Evolutionary conservation across 2,888 invertebrate genomes (phyloP).

Genomic region (Lasioglossum pauxillum): DNA sequence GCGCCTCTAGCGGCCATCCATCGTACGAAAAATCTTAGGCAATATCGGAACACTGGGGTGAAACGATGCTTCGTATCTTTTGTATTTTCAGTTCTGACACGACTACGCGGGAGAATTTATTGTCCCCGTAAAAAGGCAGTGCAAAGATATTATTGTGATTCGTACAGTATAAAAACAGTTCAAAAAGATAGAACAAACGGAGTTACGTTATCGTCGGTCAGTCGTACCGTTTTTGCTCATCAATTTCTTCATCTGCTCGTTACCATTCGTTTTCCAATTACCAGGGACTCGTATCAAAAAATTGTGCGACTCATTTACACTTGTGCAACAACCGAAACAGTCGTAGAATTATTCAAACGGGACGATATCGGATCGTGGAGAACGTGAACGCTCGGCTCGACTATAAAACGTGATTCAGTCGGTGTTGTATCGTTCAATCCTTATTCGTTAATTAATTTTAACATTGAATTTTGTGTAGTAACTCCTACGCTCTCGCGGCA

Average conservation of each 20-base stretch:
- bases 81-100: slow-evolving; percentile 14
- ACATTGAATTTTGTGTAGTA: neutral
- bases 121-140: slow-evolving; percentile 64
- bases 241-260: neutral
- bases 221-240: neutral
- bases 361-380: neutral
- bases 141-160: slow-evolving; percentile 25
- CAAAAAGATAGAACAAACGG: slow-evolving; percentile 12
- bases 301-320: slow-evolving; percentile 56
- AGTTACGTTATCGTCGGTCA: neutral
- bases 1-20: too few species aligned
- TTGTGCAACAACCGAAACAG: slow-evolving; percentile 41
- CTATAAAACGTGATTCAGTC: slow-evolving; percentile 30
- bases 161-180: slow-evolving; percentile 32
- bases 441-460: neutral
- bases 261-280: neutral
- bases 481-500: neutral
- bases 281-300: slow-evolving; percentile 21
- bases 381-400: neutral
- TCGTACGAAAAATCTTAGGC: too few species aligned
- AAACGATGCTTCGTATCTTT: slow-evolving; percentile 5
- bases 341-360: neutral
- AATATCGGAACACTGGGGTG: too few species aligned
- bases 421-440: neutral
- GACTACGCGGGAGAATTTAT: slow-evolving; percentile 53